Evolutionary conservation across 2,797 vertebrate species (phyloP), one percentile per base, ranked within the genome.

Genomic region (Dicrostonyx torquatus): DNA sequence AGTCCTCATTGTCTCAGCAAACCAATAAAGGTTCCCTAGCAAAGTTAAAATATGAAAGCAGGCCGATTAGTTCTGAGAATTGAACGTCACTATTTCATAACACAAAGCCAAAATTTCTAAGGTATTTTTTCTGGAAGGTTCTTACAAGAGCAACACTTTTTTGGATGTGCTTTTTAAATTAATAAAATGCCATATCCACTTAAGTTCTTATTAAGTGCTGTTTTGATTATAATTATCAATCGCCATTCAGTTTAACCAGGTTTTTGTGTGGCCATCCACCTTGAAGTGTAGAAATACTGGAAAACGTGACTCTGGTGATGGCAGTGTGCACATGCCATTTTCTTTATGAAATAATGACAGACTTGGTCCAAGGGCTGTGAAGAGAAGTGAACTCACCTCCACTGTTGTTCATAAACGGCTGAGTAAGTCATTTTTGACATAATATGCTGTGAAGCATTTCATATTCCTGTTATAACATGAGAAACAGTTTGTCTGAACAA

Each of bases 401-500:
- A 89, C 73, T 12, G 80, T 87, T 8, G 50, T 90, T 95, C 37
- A 89, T 50, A 95, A 94, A 89, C 3, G 58, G 26, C 89, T 80
- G 37, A 94, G 15, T 70, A 83, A 80, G 72, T 80, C 29, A 85
- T 85, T 92, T 94, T 95, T 90, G n/a, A 53, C 22, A 96, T 91
- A 68, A 70, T 82, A 78, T 53, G 37, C 66, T 87, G 75, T 5
- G 94, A 89, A 94, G 93, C 18, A 78, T 88, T 95, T 94, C 58
- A 73, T 75, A 31, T 94, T 96, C 37, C 40, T 77, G 29, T 94
- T 94, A 79, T 3, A 94, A 94, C 94, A 91, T 53, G 84, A 90
- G 76, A 73, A 20, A 43, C 76, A 93, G 45, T 89, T 87, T 87
- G n/a, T 87, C 94, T 96, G 89, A 91, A 88, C 55, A 94, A 91